A percentile compares a stretch with the other conserved stretches of the same genome.
Conservation (phyloP, 1,140 invertebrate species). For the Lamellibrachia luymesi region DNA sequence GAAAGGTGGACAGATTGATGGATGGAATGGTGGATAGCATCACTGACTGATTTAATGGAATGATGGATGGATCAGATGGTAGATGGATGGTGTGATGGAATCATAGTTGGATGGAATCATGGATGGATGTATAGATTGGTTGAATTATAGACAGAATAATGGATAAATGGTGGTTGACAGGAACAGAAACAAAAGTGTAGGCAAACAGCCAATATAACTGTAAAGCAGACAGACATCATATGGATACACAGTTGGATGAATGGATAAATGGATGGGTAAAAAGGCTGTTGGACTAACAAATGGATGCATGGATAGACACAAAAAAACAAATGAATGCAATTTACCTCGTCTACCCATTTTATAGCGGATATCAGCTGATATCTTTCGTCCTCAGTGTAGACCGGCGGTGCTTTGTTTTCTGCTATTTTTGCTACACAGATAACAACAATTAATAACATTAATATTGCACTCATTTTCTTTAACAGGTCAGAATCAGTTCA, state of each 20-base stretch:
- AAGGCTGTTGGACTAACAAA: background rate
- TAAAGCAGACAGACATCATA: background rate
- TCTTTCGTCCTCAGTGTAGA: background rate
- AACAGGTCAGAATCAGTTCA: background rate
- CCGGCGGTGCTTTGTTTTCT: background rate
- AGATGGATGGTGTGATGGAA: no score
- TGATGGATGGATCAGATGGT: no score
- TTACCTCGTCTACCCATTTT: conserved; percentile 1
- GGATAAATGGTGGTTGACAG: no score
- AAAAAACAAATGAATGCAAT: background rate
- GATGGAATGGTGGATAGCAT: background rate
- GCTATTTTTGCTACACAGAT: background rate
- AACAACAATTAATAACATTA: background rate
- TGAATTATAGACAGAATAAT: no score
- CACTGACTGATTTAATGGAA: no score
- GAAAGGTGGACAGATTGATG: background rate
- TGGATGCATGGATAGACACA: background rate
- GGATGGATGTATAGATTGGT: no score
- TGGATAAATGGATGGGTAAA: background rate
- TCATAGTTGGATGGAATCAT: no score
- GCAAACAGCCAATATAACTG: no score
- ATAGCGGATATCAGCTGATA: background rate
- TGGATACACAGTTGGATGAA: background rate
- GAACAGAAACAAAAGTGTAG: no score
- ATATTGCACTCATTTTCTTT: background rate